These are phyloP conservation scores for Sturnira hondurensis DNA, from an alignment of 2,113 vertebrate genomes.

Conservation along the genomic window DNA sequence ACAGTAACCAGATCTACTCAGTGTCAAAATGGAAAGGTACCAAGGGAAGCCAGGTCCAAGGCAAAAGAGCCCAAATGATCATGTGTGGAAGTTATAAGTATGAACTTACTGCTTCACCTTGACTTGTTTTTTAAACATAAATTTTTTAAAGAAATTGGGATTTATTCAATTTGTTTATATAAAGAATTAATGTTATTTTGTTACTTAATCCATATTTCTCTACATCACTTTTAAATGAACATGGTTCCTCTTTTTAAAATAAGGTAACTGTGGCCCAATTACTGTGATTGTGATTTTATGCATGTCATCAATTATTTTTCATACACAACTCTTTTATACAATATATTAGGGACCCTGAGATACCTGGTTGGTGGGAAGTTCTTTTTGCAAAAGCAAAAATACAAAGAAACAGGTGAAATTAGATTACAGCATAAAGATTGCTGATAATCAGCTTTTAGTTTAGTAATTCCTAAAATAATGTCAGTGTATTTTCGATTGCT, in stretches of 20 bases:
- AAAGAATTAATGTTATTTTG: constrained; percentile 31
- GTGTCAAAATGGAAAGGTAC: constrained; percentile 71
- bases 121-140: background rate
- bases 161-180: constrained; percentile 35
- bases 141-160: constrained; percentile 26
- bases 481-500: constrained; percentile 47
- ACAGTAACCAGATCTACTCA: constrained; percentile 86
- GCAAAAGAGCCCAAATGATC: constrained; percentile 71
- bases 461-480: constrained; percentile 42
- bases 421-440: constrained; percentile 35
- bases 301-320: constrained; percentile 20
- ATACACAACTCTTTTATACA: constrained; percentile 11
- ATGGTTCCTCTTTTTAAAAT: constrained; percentile 7
- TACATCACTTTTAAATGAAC: constrained; percentile 43
- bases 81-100: constrained; percentile 47
- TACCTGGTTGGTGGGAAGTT: background rate
- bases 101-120: background rate
- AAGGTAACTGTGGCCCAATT: constrained; percentile 47
- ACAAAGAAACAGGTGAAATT: constrained; percentile 39
- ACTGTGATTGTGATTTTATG: constrained; percentile 56
- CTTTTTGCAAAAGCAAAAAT: constrained; percentile 35
- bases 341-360: background rate
- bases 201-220: constrained; percentile 18
- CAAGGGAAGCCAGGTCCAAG: constrained; percentile 79
- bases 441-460: constrained; percentile 49